These are phyloP conservation scores for Rhineura floridana DNA, from an alignment of 2,113 vertebrate species.

Conservation along the genomic window DNA sequence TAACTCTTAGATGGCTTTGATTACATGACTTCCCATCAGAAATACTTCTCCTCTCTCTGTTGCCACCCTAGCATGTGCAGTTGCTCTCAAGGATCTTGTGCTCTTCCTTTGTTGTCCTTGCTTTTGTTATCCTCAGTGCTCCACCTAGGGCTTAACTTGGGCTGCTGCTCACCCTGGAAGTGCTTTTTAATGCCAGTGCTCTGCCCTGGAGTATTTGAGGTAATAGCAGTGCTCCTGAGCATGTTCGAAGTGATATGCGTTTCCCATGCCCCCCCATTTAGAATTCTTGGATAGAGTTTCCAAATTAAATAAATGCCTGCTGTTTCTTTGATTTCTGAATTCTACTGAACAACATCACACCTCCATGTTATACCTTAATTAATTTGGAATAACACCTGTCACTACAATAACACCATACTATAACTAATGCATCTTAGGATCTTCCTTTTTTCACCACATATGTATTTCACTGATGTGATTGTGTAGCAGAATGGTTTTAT, in stretches of 20 bases:
- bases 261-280: too few relatives aligned
- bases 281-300: too few relatives aligned
- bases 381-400: neutral
- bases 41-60: too few relatives aligned
- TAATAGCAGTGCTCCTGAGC: neutral
- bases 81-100: neutral
- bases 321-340: neutral
- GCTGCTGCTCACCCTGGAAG: too few relatives aligned
- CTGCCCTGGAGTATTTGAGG: neutral
- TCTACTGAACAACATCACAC: neutral
- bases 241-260: neutral
- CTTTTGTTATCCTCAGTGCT: neutral
- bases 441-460: neutral
- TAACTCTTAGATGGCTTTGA: too few relatives aligned
- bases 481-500: neutral
- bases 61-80: neutral
- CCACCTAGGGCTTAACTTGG: neutral
- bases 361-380: neutral
- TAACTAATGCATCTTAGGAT: neutral
- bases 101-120: neutral
- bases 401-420: neutral
- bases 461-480: neutral
- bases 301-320: neutral
- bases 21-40: neutral
- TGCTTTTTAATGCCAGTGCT: neutral